Conservation (phyloP, 2,888 invertebrate species). For the Drosophila colorata region DNA sequence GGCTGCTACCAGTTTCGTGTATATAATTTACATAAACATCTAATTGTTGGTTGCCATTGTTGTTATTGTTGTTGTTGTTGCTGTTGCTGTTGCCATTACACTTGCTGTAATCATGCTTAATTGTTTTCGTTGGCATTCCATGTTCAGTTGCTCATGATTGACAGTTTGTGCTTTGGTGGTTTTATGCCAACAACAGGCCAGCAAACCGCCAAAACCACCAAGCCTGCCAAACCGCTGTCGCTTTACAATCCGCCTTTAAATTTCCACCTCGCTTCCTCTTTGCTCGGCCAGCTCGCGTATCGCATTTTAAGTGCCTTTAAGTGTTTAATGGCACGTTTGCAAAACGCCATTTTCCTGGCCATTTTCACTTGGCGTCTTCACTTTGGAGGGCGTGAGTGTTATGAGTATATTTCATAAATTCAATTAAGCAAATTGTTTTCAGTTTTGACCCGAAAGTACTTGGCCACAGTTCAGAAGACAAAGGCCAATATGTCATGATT, state of each 20-base stretch:
- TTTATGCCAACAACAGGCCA: constrained; percentile 61
- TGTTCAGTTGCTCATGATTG: constrained; percentile 72
- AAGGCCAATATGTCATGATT: constrained; percentile 51
- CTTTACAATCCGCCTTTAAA: constrained; percentile 11
- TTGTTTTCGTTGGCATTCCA: constrained; percentile 76
- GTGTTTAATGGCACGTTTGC: constrained; percentile 75
- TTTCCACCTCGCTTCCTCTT: neutral
- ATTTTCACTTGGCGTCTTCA: constrained; percentile 16
- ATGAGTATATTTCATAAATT: constrained; percentile 72
- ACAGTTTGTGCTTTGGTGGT: constrained; percentile 76
- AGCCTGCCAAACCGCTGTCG: constrained; percentile 16
- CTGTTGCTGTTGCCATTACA: constrained; percentile 36
- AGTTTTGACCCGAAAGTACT: constrained; percentile 42
- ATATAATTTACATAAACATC: constrained; percentile 78
- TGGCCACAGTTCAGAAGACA: constrained; percentile 28
- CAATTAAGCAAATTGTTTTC: constrained; percentile 69
- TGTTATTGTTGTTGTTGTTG: constrained; percentile 29
- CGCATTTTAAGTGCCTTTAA: constrained; percentile 66
- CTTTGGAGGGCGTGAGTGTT: constrained; percentile 5
- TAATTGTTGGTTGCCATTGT: constrained; percentile 69
- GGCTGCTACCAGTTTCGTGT: constrained; percentile 33
- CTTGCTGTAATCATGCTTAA: constrained; percentile 77
- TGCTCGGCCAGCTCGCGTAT: neutral
- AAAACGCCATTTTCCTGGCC: constrained; percentile 65
- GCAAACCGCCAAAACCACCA: constrained; percentile 50